A percentile compares a stretch with the other conserved stretches of the same genome.
Evolutionary conservation across 2,888 invertebrate genomes (phyloP).

Genomic region (Cyclophora albipunctata): DNA sequence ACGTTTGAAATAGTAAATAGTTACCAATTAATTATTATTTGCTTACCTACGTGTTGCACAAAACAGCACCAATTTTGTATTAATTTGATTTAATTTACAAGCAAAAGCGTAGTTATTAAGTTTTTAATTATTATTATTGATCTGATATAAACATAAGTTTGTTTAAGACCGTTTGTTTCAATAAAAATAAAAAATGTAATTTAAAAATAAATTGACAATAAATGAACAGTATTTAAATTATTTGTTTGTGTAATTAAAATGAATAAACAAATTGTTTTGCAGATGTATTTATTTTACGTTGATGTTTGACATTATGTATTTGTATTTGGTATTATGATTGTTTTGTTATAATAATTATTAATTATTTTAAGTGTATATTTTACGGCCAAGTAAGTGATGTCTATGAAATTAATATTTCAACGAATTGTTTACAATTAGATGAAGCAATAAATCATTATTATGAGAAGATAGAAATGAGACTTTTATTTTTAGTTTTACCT

Average conservation of each 20-base stretch:
- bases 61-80: constrained; percentile 45
- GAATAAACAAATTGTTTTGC: constrained; percentile 45
- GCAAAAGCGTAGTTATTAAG: constrained; percentile 27
- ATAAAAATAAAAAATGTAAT: too few species aligned
- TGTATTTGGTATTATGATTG: constrained; percentile 51
- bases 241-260: constrained; percentile 30
- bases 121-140: constrained; percentile 29
- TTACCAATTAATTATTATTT: constrained; percentile 37
- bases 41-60: constrained; percentile 40
- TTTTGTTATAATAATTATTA: constrained; percentile 47
- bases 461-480: constrained; percentile 16
- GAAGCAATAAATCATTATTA: constrained; percentile 61
- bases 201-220: constrained; percentile 57
- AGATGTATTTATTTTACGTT: constrained; percentile 64
- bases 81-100: constrained; percentile 26
- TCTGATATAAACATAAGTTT: constrained; percentile 28
- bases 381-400: constrained; percentile 44
- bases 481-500: not conserved
- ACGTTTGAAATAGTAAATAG: constrained; percentile 19
- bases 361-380: constrained; percentile 37
- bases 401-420: constrained; percentile 48
- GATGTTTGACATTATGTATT: constrained; percentile 62
- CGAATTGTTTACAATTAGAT: constrained; percentile 67
- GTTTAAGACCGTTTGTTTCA: too few species aligned
- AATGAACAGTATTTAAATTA: constrained; percentile 73